These are phyloP conservation scores for rabbit (Oryctolagus cuniculus) DNA, from an alignment of 2,113 vertebrate genomes.

Conservation along the genomic window DNA sequence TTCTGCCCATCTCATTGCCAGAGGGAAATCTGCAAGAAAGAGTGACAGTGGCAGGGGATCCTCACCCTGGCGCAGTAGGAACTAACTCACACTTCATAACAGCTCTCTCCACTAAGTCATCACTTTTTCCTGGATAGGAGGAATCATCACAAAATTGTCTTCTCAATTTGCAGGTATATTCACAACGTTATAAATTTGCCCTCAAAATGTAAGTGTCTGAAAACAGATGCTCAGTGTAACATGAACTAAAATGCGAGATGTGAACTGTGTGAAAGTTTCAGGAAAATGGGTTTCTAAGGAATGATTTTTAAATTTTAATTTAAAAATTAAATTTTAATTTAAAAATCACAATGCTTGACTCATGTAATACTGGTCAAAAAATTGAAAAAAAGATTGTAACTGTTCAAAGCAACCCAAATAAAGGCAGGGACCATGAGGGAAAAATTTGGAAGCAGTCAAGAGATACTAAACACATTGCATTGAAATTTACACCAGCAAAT, in stretches of 20 bases:
- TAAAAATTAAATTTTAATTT: slow-evolving; percentile 17
- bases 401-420: neutral
- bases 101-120: neutral
- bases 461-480: neutral
- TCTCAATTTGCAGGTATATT: neutral
- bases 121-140: neutral
- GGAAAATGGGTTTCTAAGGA: neutral
- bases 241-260: slow-evolving; percentile 7
- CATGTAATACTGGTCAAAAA: neutral
- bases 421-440: neutral
- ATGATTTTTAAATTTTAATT: neutral
- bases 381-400: neutral
- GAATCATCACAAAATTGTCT: neutral
- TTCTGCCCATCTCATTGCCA: neutral
- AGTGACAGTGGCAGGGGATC: neutral
- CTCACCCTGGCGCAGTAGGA: neutral
- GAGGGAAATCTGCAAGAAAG: neutral
- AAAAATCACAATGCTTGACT: neutral
- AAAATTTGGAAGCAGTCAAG: neutral
- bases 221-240: neutral
- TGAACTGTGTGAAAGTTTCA: neutral
- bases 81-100: neutral
- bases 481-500: slow-evolving; percentile 5
- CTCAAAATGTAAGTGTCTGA: neutral
- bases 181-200: neutral